These are phyloP conservation scores for Geotria australis DNA, from an alignment of 2,797 vertebrate genomes.

Conservation along the genomic window DNA sequence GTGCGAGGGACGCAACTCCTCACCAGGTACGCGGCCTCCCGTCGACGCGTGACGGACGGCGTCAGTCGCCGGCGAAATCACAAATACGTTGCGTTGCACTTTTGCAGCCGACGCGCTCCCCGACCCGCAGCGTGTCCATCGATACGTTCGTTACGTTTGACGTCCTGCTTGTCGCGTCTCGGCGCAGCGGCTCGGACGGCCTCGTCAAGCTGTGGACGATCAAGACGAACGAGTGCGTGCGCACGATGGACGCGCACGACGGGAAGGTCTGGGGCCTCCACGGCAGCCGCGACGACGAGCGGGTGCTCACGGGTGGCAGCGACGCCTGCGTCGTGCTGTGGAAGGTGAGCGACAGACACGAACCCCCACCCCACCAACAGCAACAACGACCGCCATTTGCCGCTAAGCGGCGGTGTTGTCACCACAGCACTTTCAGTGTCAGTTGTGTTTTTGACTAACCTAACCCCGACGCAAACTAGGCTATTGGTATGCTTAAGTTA, in stretches of 20 bases:
- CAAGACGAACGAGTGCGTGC: conserved; percentile 72
- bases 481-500: too few species aligned
- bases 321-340: conserved; percentile 56
- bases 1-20: conserved; percentile 60
- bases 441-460: too few species aligned
- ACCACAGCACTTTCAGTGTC: too few species aligned
- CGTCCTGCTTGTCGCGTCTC: not conserved
- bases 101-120: not conserved
- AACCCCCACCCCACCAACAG: too few species aligned
- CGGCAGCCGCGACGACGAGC: conserved; percentile 25
- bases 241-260: conserved; percentile 57
- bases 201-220: conserved; percentile 91
- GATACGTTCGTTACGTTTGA: too few species aligned
- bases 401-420: too few species aligned
- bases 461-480: too few species aligned
- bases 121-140: too few species aligned
- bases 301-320: conserved; percentile 39
- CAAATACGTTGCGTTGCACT: too few species aligned
- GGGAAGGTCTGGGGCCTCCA: conserved; percentile 94
- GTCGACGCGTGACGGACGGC: too few species aligned
- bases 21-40: conserved; percentile 56
- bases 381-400: too few species aligned
- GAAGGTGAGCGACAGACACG: conserved; percentile 18
- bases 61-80: too few species aligned
- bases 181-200: conserved; percentile 47